phyloP scores from a whole-genome alignment of 1,140 invertebrate species.

The Drosophila littoralis region DNA sequence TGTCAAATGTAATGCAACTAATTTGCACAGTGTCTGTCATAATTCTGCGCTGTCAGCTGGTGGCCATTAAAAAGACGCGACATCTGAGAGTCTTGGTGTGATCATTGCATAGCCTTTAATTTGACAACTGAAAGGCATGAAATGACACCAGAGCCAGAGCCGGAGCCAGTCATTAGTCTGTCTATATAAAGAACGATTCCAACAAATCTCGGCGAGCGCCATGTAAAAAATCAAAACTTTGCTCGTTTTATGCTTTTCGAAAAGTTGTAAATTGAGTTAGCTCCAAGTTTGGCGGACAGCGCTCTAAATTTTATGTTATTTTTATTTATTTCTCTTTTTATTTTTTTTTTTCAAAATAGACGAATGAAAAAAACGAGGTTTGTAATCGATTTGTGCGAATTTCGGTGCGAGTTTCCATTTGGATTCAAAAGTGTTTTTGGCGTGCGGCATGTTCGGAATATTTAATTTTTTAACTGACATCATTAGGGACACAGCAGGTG shows the following conservation, averaged over 20 bases:
- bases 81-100: constrained; percentile 4
- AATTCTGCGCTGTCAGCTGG: constrained; percentile 25
- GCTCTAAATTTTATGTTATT: constrained; percentile 70
- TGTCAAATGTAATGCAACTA: constrained; percentile 30
- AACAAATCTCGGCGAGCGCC: constrained; percentile 13
- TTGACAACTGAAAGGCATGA: constrained; percentile 69
- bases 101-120: constrained; percentile 60
- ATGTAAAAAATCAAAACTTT: constrained; percentile 44
- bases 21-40: constrained; percentile 53
- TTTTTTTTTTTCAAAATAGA: too few species aligned
- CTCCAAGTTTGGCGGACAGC: constrained; percentile 66
- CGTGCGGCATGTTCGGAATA: constrained; percentile 66
- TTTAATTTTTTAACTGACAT: constrained; percentile 69
- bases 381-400: constrained; percentile 46
- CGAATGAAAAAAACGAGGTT: not conserved
- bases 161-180: constrained; percentile 70
- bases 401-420: constrained; percentile 53
- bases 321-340: not conserved
- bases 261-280: constrained; percentile 78
- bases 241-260: constrained; percentile 39
- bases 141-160: constrained; percentile 49
- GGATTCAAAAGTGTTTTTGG: constrained; percentile 57
- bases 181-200: constrained; percentile 72
- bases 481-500: constrained; percentile 80
- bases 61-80: constrained; percentile 27